phyloP scores from a whole-genome alignment of 1,140 invertebrate species.

The Scaptomyza pallida region DNA sequence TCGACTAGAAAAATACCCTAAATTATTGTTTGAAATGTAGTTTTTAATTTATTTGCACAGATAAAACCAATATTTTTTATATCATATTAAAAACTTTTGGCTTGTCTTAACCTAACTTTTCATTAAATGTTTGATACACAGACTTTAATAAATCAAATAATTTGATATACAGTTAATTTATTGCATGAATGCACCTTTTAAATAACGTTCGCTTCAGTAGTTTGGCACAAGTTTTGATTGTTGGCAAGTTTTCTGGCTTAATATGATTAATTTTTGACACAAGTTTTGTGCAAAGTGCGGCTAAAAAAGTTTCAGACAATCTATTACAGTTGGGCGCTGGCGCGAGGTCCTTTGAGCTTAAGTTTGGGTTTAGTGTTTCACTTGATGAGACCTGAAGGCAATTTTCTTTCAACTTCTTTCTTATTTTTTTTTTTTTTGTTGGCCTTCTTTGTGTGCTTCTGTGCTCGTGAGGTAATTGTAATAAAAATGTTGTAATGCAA shows the following conservation, averaged over 20 bases:
- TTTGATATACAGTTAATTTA: not conserved
- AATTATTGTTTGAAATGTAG: too few relatives aligned
- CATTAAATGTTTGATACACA: not conserved
- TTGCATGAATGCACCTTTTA: not conserved
- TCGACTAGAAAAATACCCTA: not conserved
- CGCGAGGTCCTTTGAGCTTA: conserved; percentile 8
- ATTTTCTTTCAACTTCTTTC: not conserved
- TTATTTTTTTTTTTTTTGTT: not conserved
- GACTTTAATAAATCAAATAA: not conserved
- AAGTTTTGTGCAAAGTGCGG: conserved; percentile 29
- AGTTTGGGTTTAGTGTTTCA: conserved; percentile 14
- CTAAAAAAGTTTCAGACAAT: conserved; percentile 37
- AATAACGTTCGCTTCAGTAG: conserved; percentile 37
- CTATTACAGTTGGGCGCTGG: conserved; percentile 17
- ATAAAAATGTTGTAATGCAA: conserved; percentile 56
- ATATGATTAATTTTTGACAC: conserved; percentile 71
- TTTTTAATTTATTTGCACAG: not conserved
- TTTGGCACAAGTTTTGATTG: conserved; percentile 66
- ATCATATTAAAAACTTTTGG: too few relatives aligned
- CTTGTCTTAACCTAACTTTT: too few relatives aligned
- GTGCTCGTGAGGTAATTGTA: conserved; percentile 39
- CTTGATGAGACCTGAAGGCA: conserved; percentile 15
- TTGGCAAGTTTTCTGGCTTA: conserved; percentile 49
- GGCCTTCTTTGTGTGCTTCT: conserved; percentile 2
- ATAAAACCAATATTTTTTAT: not conserved